A percentile compares a stretch with the other conserved stretches of the same genome.
Evolutionary conservation across 2,888 invertebrate genomes (phyloP).

Genomic region (Enoplolaimus lenunculus): DNA sequence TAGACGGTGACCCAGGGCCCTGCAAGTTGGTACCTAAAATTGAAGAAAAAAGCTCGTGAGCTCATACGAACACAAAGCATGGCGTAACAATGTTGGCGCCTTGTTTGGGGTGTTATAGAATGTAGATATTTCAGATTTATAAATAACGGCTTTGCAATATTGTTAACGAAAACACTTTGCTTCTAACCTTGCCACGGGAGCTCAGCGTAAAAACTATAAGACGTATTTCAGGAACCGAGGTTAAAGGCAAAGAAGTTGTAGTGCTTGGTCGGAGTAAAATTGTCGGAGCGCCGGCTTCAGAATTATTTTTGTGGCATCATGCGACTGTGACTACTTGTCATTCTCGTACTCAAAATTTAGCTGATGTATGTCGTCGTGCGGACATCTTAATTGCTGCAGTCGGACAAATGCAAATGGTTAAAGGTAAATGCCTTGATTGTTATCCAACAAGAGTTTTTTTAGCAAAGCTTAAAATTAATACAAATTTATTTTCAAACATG

Average conservation of each 20-base stretch:
- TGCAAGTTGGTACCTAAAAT: neutral
- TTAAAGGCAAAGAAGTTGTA: slow-evolving; percentile 71
- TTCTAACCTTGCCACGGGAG: too few species aligned
- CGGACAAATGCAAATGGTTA: slow-evolving; percentile 73
- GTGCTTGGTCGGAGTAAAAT: slow-evolving; percentile 93
- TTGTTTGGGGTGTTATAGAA: too few species aligned
- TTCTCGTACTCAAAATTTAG: slow-evolving; percentile 57
- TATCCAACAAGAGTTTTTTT: too few species aligned
- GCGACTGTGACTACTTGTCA: slow-evolving; percentile 95
- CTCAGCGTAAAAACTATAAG: too few species aligned
- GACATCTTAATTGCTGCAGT: slow-evolving; percentile 95
- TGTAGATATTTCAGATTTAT: too few species aligned
- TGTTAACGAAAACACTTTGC: too few species aligned
- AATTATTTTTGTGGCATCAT: slow-evolving; percentile 84
- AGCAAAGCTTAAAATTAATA: too few species aligned
- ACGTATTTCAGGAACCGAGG: slow-evolving; percentile 54
- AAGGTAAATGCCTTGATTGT: slow-evolving; percentile 51
- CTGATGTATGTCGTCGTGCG: slow-evolving; percentile 48
- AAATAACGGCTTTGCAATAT: too few species aligned
- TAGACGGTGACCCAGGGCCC: neutral
- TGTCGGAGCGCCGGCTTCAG: slow-evolving; percentile 85
- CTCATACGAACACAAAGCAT: too few species aligned
- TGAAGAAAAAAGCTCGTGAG: too few species aligned
- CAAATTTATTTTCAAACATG: too few species aligned
- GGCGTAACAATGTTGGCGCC: too few species aligned